Evolutionary conservation across 2,113 vertebrate genomes (phyloP).

Genomic region (Chaetura pelagica): DNA sequence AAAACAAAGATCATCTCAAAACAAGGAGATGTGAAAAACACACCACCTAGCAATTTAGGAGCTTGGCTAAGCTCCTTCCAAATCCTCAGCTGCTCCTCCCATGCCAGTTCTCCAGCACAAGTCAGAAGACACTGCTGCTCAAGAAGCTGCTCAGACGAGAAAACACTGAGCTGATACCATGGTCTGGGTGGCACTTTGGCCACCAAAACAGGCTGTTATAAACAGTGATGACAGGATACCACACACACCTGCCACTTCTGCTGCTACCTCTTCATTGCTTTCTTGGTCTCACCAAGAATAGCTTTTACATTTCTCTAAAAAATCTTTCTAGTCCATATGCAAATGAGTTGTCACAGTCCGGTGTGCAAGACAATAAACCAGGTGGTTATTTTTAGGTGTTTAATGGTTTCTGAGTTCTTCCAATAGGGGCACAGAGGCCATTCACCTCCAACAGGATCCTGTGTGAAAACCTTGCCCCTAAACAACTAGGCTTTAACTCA

Average conservation of each 20-base stretch:
- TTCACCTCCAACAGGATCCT: background rate
- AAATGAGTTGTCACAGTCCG: rapidly evolving
- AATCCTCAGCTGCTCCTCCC: background rate
- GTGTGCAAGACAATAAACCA: background rate
- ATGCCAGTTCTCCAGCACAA: background rate
- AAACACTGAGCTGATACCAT: background rate
- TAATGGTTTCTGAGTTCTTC: background rate
- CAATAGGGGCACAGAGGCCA: background rate
- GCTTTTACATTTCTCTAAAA: background rate
- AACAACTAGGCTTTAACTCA: background rate
- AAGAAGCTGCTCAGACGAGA: background rate
- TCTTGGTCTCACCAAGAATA: background rate
- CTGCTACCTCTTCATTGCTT: background rate
- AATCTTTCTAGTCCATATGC: background rate
- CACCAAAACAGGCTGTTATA: background rate
- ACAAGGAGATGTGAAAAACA: background rate
- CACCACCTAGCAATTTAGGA: background rate
- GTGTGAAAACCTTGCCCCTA: background rate
- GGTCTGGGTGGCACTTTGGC: background rate
- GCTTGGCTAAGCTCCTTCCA: background rate
- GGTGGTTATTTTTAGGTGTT: background rate
- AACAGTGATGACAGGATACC: background rate
- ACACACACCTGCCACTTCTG: background rate
- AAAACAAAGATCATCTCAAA: background rate
- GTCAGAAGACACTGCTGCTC: background rate